Evolutionary conservation across 2,888 invertebrate species (phyloP), one percentile per base, ranked within the genome.

Genomic region (Amiota minor): DNA sequence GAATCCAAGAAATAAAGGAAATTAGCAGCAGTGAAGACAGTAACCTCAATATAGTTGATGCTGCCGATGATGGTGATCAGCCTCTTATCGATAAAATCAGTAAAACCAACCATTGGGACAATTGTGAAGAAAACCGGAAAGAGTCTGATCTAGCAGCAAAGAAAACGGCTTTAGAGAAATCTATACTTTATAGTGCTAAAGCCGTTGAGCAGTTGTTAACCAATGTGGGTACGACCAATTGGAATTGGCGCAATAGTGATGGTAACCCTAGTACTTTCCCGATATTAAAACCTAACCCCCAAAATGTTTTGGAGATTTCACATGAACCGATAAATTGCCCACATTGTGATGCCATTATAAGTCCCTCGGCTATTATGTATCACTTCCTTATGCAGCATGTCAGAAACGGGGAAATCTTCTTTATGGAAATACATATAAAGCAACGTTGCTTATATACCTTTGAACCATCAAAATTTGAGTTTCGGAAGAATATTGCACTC

Each of bases 371-470:
- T 2, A 4, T 72, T 11, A 14, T 72, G 65, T 1, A 16, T 23
- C 71, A 72, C 55, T 72, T 65, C 11, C 16, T 65, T 12, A 11
- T 20, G 35, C 55, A 18, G 8, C 71, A 72, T 45, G 55, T 45
- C n/a, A 10, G 56, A 1, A 46, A 10, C 14, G 55, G 46, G 11
- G 9, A 12, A 2, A 12, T 72, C 9, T 35, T 11, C 8, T 20
- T 72, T 9, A 61, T 65, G 3, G 55, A 65, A 47, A 23, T 65
- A 10, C 46, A 55, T 46, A 16, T 65, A 46, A 23, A 46, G 2
- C 65, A 65, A 18, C 71, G 71, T 14, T 55, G 18, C 10, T 11
- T 72, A 46, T 18, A 55, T 12, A n/a, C 56, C n/a, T 35, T 72
- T 16, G 46, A 11, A 14, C 65, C 71, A 9, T 3, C 20, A 14